Evolutionary conservation across 2,113 vertebrate species (phyloP), one percentile per base, ranked within the genome.

Genomic region (Saccopteryx bilineata): DNA sequence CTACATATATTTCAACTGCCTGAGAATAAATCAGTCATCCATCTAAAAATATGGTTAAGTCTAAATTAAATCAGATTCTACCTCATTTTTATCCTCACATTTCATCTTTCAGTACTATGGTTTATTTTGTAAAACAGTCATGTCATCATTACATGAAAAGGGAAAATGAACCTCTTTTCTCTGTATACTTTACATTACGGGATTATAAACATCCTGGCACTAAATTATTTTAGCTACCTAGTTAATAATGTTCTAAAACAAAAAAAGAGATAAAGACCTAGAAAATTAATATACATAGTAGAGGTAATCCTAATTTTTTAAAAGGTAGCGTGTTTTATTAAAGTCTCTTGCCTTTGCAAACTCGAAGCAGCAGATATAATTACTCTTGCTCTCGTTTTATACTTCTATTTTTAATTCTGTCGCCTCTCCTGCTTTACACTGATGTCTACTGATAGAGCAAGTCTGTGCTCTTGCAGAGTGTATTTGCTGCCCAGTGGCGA

Each of bases 391-490:
- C 80, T 82, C 39, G 79, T 94, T 86, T 96, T 93, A 79, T 96
- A 95, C 76, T 91, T 72, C 95, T 98, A 95, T 93, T 98, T 98
- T 98, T 98, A 98, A 97, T 89, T 94, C 19, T 92, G 24, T 83
- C 81, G 52, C 96, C 92, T 98, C 83, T 96, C 94, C 91, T 97
- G 97, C 96, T 95, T 98, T 97, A 80, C 96, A 86, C 84, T 97
- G 97, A 94, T 98, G 94, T 97, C 96, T 98, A 87, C 97, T 97
- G 97, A 75, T 98, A 97, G 96, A 96, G 96, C 94, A 97, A 95
- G 94, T 97, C 97, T 98, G 96, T 98, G 95, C 93, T 97, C 96
- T 98, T 97, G 96, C 90, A 96, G 84, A 97, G 95, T 96, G 61
- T 95, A 96, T 97, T 97, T 65, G 95, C 91, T 96, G 97, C 91